phyloP scores from a whole-genome alignment of 2,888 invertebrate species.

The Drosophila affinis region DNA sequence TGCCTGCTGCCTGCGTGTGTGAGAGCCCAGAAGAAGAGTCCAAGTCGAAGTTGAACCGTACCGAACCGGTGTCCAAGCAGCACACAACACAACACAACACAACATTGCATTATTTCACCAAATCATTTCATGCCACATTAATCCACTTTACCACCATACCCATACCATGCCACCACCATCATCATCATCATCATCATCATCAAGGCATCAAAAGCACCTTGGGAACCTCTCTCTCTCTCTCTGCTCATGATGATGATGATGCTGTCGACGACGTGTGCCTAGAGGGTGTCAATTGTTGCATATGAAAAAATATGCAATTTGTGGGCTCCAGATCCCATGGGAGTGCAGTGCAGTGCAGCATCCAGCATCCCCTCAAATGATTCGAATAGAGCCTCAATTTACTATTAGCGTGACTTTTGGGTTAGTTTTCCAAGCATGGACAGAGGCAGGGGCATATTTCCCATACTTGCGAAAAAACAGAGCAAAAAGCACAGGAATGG shows the following conservation, averaged over 20 bases:
- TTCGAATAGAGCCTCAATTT: constrained; percentile 68
- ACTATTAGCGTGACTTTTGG: constrained; percentile 79
- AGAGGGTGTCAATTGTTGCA: constrained; percentile 82
- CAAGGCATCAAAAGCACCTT: constrained; percentile 56
- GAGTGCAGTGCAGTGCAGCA: constrained; percentile 1
- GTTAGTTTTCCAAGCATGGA: constrained; percentile 70
- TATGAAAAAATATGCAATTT: constrained; percentile 75
- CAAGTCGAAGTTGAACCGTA: constrained; percentile 20
- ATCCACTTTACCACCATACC: constrained; percentile 57
- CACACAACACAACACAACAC: constrained; percentile 11
- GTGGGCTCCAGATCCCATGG: constrained; percentile 57
- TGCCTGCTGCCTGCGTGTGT: not conserved
- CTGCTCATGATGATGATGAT: constrained; percentile 41
- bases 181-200: constrained; percentile 20
- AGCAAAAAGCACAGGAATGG: constrained; percentile 11
- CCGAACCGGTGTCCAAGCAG: constrained; percentile 48
- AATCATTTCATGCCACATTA: constrained; percentile 63
- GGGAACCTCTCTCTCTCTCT: constrained; percentile 50
- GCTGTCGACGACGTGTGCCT: constrained; percentile 73
- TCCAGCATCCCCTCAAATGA: constrained; percentile 3
- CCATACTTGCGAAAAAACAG: constrained; percentile 38
- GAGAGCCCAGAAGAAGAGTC: not conserved
- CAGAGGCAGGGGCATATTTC: constrained; percentile 12
- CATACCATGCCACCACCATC: constrained; percentile 14
- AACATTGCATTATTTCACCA: constrained; percentile 54